Conservation (phyloP, 2,797 vertebrate species). For the Scolopax rusticola region DNA sequence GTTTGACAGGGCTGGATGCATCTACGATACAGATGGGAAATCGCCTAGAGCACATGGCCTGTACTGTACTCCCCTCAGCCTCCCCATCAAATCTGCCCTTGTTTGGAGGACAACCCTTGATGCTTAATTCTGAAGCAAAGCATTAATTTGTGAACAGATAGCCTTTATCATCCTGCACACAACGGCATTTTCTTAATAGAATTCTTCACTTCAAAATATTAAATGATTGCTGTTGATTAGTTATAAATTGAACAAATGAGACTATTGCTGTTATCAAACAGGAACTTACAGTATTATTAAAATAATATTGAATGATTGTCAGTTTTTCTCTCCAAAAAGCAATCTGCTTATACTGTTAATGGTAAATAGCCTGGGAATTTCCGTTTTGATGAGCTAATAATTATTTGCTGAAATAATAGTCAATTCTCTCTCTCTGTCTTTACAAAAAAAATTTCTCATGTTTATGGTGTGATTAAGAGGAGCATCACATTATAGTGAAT, state of each 20-base stretch:
- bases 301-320: constrained; percentile 1
- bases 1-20: not conserved
- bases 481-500: not conserved
- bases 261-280: not conserved
- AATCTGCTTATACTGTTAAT: not conserved
- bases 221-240: constrained; percentile 22
- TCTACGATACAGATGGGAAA: not conserved
- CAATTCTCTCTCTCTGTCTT: not conserved
- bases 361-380: constrained; percentile 13
- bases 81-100: not conserved
- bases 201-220: constrained; percentile 7
- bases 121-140: constrained; percentile 41
- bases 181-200: not conserved
- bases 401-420: not conserved
- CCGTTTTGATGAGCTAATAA: not conserved
- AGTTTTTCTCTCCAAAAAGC: constrained; percentile 2
- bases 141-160: constrained; percentile 38
- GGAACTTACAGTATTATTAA: not conserved
- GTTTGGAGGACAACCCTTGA: constrained; percentile 25
- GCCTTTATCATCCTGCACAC: not conserved
- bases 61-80: not conserved
- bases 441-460: not conserved
- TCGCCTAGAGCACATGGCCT: not conserved
- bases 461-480: not conserved
- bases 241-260: constrained; percentile 29